Base-by-base conservation (phyloP, 2,113 vertebrate genomes). In the Merops nubicus region DNA sequence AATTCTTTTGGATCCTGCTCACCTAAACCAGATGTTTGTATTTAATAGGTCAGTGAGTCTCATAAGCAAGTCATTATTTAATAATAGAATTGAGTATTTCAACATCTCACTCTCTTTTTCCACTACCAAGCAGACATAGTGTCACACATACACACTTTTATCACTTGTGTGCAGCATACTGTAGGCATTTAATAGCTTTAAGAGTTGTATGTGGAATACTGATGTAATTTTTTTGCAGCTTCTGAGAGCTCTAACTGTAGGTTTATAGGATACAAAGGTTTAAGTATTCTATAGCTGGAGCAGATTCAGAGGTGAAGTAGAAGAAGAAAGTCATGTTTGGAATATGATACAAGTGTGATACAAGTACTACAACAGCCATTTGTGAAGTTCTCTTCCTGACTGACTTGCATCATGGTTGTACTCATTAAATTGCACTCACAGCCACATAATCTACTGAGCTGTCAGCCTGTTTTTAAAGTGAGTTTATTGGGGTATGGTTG, bases 51-150 rank as follows among this genome's bases (percentile, higher is more conserved):
- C 94, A 94, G 93, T 15, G 59, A 94, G 93, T 83, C 94, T 91
- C 92, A 97, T 97, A 96, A 95, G 94, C 86, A 96, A 96, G 91
- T 95, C 88, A 94, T 96, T 97, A 92, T 97, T 97, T 96, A 96
- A 96, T 88, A 74, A 91, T 19, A 93, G 93, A 96, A 95, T 85
- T 93, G 93, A 57, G 88, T 91, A 93, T 96, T 96, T 97, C 91
- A 97, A 68, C 91, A 93, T 81, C 72, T 96, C 95, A 91, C 95
- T 92, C 80, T 76, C 77, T 81, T 90, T 94, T 83, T 80, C 96
- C 64, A 40, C 96, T 90, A 90, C 91, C 80, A 89, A 79, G 91
- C 91, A 97, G 96, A 97, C 96, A 97, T 96, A 48, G 91, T 97
- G 96, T 97, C 97, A 97, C 97, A 96, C 86, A 92, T 50, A 56